Percentiles rank a stretch among this genome's conserved stretches.
These are phyloP conservation scores for Malaclemys terrapin DNA, from an alignment of 2,113 vertebrate genomes.

Conservation along the genomic window DNA sequence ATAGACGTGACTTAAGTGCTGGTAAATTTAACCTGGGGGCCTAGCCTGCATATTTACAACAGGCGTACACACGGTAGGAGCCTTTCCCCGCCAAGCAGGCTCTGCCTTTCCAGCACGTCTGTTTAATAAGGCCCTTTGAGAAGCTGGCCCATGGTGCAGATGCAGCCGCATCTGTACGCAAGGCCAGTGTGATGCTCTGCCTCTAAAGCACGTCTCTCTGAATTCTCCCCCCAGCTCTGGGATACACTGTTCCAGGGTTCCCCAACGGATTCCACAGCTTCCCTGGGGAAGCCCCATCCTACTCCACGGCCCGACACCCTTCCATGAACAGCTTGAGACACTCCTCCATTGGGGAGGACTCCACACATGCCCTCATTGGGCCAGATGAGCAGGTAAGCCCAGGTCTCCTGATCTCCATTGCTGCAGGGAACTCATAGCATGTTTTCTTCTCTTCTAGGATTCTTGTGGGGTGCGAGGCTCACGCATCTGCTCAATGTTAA, in stretches of 20 bases:
- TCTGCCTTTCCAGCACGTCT: not conserved
- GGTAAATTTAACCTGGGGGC: not conserved
- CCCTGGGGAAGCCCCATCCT: constrained; percentile 85
- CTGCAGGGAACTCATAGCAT: not conserved
- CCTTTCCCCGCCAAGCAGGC: not conserved
- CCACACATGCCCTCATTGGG: constrained; percentile 90
- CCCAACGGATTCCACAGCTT: constrained; percentile 95
- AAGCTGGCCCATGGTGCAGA: not conserved
- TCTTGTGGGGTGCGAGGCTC: not conserved
- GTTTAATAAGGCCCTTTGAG: not conserved
- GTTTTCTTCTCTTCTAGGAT: not conserved
- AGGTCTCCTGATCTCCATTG: not conserved
- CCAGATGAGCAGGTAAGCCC: constrained; percentile 92
- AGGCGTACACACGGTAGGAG: not conserved
- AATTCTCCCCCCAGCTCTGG: constrained; percentile 81
- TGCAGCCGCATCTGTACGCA: accelerated
- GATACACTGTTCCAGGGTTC: constrained; percentile 90
- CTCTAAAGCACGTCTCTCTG: not conserved
- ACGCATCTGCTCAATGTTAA: not conserved
- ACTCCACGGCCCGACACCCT: constrained; percentile 68
- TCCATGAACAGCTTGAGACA: constrained; percentile 82
- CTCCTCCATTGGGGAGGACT: constrained; percentile 91
- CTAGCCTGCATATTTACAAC: not conserved
- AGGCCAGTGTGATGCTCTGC: not conserved
- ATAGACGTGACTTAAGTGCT: not conserved